A percentile compares a stretch with the other conserved stretches of the same genome.
These are phyloP conservation scores for Neogobius melanostomus DNA, from an alignment of 2,113 vertebrate genomes.

Conservation along the genomic window DNA sequence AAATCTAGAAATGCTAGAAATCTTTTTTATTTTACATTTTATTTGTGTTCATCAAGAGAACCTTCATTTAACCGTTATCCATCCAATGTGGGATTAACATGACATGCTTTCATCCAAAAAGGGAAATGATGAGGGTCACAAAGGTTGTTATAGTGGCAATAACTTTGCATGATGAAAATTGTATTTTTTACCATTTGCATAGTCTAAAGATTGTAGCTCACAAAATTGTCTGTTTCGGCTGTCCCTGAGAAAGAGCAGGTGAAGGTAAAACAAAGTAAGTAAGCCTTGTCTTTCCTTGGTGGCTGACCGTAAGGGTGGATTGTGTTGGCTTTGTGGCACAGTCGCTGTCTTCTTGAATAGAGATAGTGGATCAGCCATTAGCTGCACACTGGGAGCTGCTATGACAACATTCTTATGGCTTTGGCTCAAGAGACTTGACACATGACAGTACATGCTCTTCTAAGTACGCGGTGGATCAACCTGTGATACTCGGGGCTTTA, in stretches of 20 bases:
- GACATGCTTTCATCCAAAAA: no score
- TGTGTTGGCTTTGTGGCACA: not conserved
- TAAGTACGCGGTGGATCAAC: not conserved
- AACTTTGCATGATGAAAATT: no score
- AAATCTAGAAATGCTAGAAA: not conserved
- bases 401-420: not conserved
- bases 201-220: no score
- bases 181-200: no score
- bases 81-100: no score
- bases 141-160: no score
- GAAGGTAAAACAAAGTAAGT: not conserved
- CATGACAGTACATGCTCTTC: not conserved
- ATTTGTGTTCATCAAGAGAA: no score
- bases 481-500: not conserved
- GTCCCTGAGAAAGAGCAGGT: not conserved
- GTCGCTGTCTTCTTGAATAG: not conserved
- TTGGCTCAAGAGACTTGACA: slow-evolving; percentile 7
- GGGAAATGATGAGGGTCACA: no score
- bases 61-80: no score
- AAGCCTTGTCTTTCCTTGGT: not conserved
- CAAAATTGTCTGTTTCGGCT: not conserved
- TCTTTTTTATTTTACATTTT: no score
- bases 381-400: not conserved
- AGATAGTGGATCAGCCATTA: not conserved
- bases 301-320: not conserved